Evolutionary conservation across 1,140 invertebrate species (phyloP).

Genomic region (Leptinotarsa undecemlineata): DNA sequence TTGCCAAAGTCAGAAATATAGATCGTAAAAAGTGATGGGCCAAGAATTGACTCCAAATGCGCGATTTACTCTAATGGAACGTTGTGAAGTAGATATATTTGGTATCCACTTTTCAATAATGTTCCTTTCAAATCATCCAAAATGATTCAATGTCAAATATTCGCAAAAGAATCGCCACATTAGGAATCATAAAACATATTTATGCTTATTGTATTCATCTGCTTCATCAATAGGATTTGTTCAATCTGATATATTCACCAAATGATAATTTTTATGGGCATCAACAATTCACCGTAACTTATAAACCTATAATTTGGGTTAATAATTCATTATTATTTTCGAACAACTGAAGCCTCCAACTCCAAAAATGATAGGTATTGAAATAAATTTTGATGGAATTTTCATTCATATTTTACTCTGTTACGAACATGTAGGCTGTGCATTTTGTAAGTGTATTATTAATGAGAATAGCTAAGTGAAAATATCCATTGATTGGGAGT

Average conservation of each 20-base stretch:
- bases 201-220: neutral
- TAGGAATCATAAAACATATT: neutral
- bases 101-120: no score
- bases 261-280: neutral
- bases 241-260: neutral
- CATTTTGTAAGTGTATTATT: neutral
- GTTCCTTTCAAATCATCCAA: no score
- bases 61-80: no score
- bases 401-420: neutral
- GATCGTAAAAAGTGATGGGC: no score
- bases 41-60: no score
- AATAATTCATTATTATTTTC: slow-evolving; percentile 1
- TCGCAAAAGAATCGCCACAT: no score
- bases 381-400: neutral
- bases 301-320: neutral
- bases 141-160: no score
- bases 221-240: neutral
- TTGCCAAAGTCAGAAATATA: no score
- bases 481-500: slow-evolving; percentile 1
- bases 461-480: neutral
- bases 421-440: neutral
- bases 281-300: neutral
- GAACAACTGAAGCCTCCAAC: neutral
- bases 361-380: neutral
- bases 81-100: no score